These are phyloP conservation scores for Onychorhynchus coronatus DNA, from an alignment of 2,113 vertebrate genomes.

Conservation along the genomic window DNA sequence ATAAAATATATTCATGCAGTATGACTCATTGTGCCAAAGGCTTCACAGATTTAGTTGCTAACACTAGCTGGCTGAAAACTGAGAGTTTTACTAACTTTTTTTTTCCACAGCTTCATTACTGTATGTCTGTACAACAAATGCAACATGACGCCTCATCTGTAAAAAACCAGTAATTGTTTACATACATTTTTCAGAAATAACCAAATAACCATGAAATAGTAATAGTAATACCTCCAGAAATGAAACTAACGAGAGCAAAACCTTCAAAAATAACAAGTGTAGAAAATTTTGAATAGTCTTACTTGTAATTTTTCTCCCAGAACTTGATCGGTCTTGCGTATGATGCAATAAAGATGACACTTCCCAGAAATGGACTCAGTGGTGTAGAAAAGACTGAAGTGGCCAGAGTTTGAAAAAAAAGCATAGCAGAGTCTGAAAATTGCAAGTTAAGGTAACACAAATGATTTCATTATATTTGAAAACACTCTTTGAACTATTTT, in stretches of 20 bases:
- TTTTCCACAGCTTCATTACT: background rate
- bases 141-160: background rate
- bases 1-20: background rate
- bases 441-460: slow-evolving; percentile 70
- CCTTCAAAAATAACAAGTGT: background rate
- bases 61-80: background rate
- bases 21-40: slow-evolving; percentile 33
- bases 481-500: background rate
- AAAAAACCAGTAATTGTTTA: background rate
- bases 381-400: slow-evolving; percentile 92
- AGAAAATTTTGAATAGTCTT: slow-evolving; percentile 64
- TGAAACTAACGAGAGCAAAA: background rate
- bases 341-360: slow-evolving; percentile 94
- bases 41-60: slow-evolving; percentile 10
- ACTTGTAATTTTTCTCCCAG: slow-evolving; percentile 99
- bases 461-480: background rate
- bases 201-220: background rate
- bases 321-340: slow-evolving; percentile 93
- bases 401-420: slow-evolving; percentile 90
- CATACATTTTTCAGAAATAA: slow-evolving; percentile 11
- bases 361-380: slow-evolving; percentile 93
- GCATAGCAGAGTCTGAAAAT: slow-evolving; percentile 91
- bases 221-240: background rate
- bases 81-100: background rate
- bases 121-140: background rate